Conservation (phyloP, 2,888 invertebrate genomes). For the Hypselothyrea guttata region DNA sequence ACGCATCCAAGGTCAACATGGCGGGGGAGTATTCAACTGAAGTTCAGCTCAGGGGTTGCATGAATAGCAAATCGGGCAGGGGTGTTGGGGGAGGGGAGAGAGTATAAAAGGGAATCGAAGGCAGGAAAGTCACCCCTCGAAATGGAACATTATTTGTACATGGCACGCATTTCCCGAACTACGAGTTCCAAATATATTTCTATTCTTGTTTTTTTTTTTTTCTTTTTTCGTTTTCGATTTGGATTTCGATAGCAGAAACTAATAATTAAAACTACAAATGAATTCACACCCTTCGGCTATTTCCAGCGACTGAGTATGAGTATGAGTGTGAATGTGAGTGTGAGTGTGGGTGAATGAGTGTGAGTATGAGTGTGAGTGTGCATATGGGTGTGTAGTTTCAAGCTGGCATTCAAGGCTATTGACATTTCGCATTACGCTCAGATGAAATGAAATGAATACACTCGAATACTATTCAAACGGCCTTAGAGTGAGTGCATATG, state of each 20-base stretch:
- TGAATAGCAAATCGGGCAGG: conserved; percentile 5
- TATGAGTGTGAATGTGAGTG: conserved; percentile 10
- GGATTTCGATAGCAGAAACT: conserved; percentile 34
- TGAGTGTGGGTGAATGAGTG: conserved; percentile 2
- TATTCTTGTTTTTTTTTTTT: no score
- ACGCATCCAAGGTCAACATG: conserved; percentile 47
- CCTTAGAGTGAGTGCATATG: no score
- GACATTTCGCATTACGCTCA: conserved; percentile 11
- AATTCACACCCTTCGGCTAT: conserved; percentile 61
- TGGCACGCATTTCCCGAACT: conserved; percentile 48
- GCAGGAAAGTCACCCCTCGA: conserved; percentile 26
- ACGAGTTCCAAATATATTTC: conserved; percentile 17
- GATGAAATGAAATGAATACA: conserved; percentile 21
- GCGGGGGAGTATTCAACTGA: background rate
- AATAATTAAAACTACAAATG: conserved; percentile 74
- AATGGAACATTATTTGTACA: conserved; percentile 42
- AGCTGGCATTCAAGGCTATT: conserved; percentile 8
- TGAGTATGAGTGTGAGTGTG: conserved; percentile 4
- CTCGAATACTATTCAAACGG: conserved; percentile 9
- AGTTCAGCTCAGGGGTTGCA: conserved; percentile 12
- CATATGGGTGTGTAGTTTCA: conserved; percentile 4
- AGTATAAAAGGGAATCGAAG: conserved; percentile 1
- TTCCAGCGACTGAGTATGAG: conserved; percentile 1
- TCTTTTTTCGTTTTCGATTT: conserved; percentile 1
- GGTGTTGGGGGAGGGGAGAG: background rate